Conservation (phyloP, 2,888 invertebrate genomes). For the Caenorhabditis macrosperma region DNA sequence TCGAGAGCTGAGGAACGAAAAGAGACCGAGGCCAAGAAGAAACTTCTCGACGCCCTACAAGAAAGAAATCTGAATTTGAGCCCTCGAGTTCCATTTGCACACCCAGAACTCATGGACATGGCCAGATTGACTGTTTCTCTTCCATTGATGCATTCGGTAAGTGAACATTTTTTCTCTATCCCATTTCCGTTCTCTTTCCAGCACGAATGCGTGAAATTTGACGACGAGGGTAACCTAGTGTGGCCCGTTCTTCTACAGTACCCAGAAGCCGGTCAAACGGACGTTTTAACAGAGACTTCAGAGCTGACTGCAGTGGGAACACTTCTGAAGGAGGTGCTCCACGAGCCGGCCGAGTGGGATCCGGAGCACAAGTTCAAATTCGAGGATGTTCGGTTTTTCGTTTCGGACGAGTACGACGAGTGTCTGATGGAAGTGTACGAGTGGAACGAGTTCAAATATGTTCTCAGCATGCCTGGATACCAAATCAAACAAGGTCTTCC, state of each 20-base stretch:
- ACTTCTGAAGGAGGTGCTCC: constrained; percentile 83
- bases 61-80: constrained; percentile 81
- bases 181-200: constrained; percentile 10
- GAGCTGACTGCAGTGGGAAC: constrained; percentile 81
- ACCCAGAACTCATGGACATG: constrained; percentile 72
- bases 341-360: constrained; percentile 86
- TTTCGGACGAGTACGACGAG: constrained; percentile 69
- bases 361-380: constrained; percentile 83
- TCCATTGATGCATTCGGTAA: constrained; percentile 64
- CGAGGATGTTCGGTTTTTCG: constrained; percentile 73
- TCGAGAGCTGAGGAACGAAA: constrained; percentile 76
- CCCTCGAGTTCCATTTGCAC: constrained; percentile 68
- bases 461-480: constrained; percentile 60
- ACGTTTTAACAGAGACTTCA: constrained; percentile 88
- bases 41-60: constrained; percentile 82
- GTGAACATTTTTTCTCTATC: background rate
- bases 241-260: constrained; percentile 78
- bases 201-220: constrained; percentile 80
- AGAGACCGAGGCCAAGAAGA: constrained; percentile 81
- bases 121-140: constrained; percentile 66
- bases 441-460: constrained; percentile 62
- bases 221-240: constrained; percentile 82
- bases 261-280: constrained; percentile 84
- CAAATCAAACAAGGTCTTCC: constrained; percentile 74
- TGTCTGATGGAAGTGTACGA: constrained; percentile 69